Base-by-base conservation (phyloP, 2,888 invertebrate species). In the Acanthococcus lagerstroemiae region DNA sequence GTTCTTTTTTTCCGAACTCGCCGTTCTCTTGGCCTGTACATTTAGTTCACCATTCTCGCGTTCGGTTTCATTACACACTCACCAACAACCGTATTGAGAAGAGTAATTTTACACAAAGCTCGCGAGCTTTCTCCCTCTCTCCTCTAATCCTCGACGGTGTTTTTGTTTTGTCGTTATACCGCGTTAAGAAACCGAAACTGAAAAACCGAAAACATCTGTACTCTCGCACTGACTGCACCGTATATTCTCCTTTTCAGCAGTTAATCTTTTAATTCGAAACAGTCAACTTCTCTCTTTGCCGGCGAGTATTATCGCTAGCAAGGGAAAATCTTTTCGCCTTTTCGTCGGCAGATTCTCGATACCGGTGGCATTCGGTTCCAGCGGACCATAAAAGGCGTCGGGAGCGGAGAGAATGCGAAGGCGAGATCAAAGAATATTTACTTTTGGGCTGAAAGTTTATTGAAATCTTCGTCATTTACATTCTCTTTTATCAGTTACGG, bases 361-460 rank as follows among this genome's bases (percentile, higher is more conserved):
- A 15, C 37, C 55, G 55, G n/a, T 44, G 54, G 1, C n/a, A n/a
- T n/a, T n/a, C n/a, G n/a, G n/a, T n/a, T n/a, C 15, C 15, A 54
- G 19, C 27, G 17, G 4, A 22, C 44, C 12, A 25, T 55, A 9
- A 6, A 44, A 21, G 44, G 9, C 12, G 30, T 24, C 44, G 27
- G 19, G n/a, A 25, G 25, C 15, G 26, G 30, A 48, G 21, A n/a
- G 25, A 19, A 61, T 50, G 25, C 15, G 26, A 52, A 48, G 21
- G 9, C 21, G 17, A 61, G 50, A 61, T 61, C 61, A 61, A 61
- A 61, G 61, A 26, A 48, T 61, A 61, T 61, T 61, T 61, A 61
- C 61, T 50, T 61, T 61, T 61, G 50, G 61, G 61, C 61, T 50
- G 27, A 48, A 50, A 61, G 26, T 61, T 61, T 61, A 61, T 61